A percentile compares a stretch with the other conserved stretches of the same genome.
Conservation (phyloP, 2,888 invertebrate genomes). For the Barypeithes pellucidus region DNA sequence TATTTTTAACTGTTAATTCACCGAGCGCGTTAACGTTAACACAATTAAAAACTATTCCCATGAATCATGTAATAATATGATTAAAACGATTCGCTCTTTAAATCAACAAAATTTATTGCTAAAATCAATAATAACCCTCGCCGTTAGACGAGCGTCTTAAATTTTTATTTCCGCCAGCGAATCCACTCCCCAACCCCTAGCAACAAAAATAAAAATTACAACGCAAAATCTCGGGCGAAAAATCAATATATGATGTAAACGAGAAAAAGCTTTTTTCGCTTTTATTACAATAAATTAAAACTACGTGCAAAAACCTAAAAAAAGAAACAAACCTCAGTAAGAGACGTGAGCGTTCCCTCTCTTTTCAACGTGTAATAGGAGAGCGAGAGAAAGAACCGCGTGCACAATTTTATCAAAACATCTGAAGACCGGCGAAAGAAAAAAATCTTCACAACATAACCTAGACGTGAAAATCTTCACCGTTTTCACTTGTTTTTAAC, state of each 20-base stretch:
- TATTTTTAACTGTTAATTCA: slow-evolving; percentile 39
- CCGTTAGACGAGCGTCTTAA: slow-evolving; percentile 22
- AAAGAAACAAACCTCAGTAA: slow-evolving; percentile 44
- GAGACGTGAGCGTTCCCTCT: slow-evolving; percentile 53
- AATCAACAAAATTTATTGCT: slow-evolving; percentile 44
- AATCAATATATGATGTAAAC: slow-evolving; percentile 40
- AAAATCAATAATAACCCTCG: slow-evolving; percentile 46
- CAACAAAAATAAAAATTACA: slow-evolving; percentile 52
- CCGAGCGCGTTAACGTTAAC: slow-evolving; percentile 20
- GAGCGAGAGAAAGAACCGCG: slow-evolving; percentile 42
- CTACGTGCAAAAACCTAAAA: slow-evolving; percentile 33
- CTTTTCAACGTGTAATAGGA: slow-evolving; percentile 38
- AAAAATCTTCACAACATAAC: slow-evolving; percentile 63
- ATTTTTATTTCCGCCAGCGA: slow-evolving; percentile 9
- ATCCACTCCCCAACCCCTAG: slow-evolving; percentile 34
- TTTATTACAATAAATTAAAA: slow-evolving; percentile 48
- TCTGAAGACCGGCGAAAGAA: slow-evolving; percentile 55
- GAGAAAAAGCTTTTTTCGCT: slow-evolving; percentile 28
- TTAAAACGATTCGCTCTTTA: slow-evolving; percentile 30
- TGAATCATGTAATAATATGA: slow-evolving; percentile 41
- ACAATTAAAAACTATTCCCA: slow-evolving; percentile 49
- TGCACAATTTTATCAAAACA: slow-evolving; percentile 56
- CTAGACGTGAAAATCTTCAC: slow-evolving; percentile 51
- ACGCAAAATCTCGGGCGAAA: slow-evolving; percentile 40
- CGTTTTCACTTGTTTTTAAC: slow-evolving; percentile 35